phyloP scores from a whole-genome alignment of 2,113 vertebrate genomes.

The human region DNA sequence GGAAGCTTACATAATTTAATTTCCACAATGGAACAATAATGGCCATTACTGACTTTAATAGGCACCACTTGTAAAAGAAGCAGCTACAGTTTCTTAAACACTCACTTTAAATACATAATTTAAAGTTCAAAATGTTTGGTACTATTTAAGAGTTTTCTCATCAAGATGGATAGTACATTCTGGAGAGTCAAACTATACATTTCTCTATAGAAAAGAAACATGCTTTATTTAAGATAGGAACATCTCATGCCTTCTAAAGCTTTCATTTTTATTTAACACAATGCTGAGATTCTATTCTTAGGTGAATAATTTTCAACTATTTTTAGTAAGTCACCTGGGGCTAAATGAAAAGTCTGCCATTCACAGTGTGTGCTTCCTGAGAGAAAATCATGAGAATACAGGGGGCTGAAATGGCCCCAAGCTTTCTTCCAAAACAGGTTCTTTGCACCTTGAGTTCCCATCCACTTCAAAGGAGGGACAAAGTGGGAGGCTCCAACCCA shows the following conservation, averaged over 20 bases:
- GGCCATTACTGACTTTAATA: not conserved
- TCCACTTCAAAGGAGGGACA: slow-evolving; percentile 15
- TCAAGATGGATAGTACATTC: not conserved
- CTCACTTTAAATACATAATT: slow-evolving; percentile 49
- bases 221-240: not conserved
- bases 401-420: not conserved
- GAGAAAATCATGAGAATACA: not conserved
- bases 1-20: slow-evolving; percentile 62
- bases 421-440: slow-evolving; percentile 10
- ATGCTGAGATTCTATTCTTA: slow-evolving; percentile 22
- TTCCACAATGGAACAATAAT: slow-evolving; percentile 4
- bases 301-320: slow-evolving; percentile 13
- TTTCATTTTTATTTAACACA: slow-evolving; percentile 37
- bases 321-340: slow-evolving; percentile 47
- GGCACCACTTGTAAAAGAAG: slow-evolving; percentile 35
- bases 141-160: slow-evolving; percentile 27
- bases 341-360: slow-evolving; percentile 3
- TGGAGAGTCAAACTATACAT: not conserved
- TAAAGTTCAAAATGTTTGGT: slow-evolving; percentile 43
- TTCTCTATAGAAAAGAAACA: not conserved
- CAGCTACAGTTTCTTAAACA: slow-evolving; percentile 27
- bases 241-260: not conserved
- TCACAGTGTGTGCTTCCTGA: slow-evolving; percentile 23
- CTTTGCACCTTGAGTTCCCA: not conserved
- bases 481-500: slow-evolving; percentile 5